phyloP scores from a whole-genome alignment of 2,797 vertebrate genomes.

The Molothrus aeneus region DNA sequence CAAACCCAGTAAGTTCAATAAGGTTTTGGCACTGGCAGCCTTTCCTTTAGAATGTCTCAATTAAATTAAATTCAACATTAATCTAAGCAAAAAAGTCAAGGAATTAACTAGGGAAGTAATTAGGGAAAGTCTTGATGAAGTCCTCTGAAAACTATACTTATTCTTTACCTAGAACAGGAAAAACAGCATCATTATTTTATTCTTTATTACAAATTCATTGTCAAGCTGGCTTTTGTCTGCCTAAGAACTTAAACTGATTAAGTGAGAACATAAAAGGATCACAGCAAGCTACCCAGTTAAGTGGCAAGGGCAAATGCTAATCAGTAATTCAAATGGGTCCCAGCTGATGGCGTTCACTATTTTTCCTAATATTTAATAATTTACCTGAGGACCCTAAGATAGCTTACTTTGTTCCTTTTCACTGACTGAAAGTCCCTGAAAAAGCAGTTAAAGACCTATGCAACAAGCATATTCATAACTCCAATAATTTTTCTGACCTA shows the following conservation, averaged over 20 bases:
- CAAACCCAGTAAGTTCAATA: neutral
- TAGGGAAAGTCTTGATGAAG: neutral
- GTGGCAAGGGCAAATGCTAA: neutral
- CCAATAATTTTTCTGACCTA: neutral
- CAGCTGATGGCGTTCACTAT: neutral
- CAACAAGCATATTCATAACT: neutral
- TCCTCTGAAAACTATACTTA: neutral
- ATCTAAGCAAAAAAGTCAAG: neutral
- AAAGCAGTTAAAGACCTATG: neutral
- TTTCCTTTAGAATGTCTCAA: neutral
- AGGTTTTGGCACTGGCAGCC: neutral
- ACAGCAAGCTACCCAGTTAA: neutral
- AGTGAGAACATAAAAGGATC: neutral
- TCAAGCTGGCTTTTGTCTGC: neutral
- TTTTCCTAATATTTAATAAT: neutral
- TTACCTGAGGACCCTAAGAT: neutral
- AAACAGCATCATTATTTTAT: neutral
- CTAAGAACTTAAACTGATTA: slow-evolving; percentile 5
- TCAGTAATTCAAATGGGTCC: neutral
- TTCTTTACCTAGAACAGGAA: neutral
- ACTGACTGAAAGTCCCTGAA: neutral
- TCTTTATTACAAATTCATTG: neutral
- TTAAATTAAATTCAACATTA: slow-evolving; percentile 4
- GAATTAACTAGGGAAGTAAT: slow-evolving; percentile 12
- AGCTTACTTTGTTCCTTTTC: neutral